A percentile compares a stretch with the other conserved stretches of the same genome.
Conservation (phyloP, 2,888 invertebrate genomes). For the Poecilus cupreus region DNA sequence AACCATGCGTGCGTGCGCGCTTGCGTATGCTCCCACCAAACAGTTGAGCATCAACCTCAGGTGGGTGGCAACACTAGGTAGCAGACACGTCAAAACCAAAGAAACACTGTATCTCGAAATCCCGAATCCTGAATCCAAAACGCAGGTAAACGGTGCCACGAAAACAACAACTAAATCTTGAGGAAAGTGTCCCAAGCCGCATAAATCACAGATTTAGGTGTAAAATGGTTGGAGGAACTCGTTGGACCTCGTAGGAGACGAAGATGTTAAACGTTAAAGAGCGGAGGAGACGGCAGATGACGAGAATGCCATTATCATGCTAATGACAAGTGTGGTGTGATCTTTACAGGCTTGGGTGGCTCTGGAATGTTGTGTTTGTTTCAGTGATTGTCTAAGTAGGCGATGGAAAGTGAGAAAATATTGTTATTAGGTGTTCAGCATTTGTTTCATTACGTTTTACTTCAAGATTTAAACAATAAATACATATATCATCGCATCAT, state of each 20-base stretch:
- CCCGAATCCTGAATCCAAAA: neutral
- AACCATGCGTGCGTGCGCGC: neutral
- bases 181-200: neutral
- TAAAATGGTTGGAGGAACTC: neutral
- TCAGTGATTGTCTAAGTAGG: neutral
- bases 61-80: constrained; percentile 25
- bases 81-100: constrained; percentile 7
- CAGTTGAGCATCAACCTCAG: neutral
- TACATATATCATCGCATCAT: too few relatives aligned
- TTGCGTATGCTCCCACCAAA: neutral
- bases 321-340: neutral
- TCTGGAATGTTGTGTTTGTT: neutral
- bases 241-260: neutral
- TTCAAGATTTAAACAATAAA: neutral
- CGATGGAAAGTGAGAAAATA: neutral
- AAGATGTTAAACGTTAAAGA: neutral
- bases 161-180: constrained; percentile 31
- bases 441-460: neutral
- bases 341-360: neutral
- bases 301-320: constrained; percentile 10
- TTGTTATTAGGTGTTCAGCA: neutral
- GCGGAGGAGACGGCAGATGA: neutral
- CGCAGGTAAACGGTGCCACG: neutral
- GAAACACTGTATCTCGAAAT: neutral
- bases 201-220: constrained; percentile 38